Evolutionary conservation across 2,113 vertebrate genomes (phyloP).

Genomic region (Anseranas semipalmata): DNA sequence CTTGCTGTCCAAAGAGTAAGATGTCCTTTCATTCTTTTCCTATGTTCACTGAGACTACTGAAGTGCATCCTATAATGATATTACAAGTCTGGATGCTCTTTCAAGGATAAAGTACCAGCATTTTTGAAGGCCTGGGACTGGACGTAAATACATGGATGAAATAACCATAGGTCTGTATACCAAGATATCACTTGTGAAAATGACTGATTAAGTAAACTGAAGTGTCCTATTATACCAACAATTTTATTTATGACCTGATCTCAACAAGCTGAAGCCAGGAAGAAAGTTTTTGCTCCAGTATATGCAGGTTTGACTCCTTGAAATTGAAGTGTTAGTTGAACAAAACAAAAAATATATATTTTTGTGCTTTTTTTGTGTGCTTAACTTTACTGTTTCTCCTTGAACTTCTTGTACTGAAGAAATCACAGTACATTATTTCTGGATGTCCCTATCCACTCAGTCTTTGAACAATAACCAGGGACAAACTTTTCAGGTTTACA

Average conservation of each 20-base stretch:
- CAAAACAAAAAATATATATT: not conserved
- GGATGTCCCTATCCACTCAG: not conserved
- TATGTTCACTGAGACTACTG: not conserved
- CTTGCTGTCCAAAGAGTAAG: not conserved
- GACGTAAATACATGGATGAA: not conserved
- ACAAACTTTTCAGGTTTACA: not conserved
- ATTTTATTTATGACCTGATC: constrained; percentile 36
- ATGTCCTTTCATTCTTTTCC: not conserved
- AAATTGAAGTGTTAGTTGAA: constrained; percentile 33
- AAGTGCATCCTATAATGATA: not conserved
- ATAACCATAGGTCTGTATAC: not conserved
- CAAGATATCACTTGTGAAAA: no score
- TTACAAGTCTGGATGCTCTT: not conserved
- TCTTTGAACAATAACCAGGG: not conserved
- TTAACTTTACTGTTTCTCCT: constrained; percentile 2
- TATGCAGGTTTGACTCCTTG: constrained; percentile 29
- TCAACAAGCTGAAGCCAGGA: constrained; percentile 30
- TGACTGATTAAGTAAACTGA: not conserved
- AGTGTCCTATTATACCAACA: not conserved
- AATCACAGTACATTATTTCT: not conserved
- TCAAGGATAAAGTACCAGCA: not conserved
- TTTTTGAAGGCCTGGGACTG: not conserved
- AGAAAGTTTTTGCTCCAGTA: constrained; percentile 19
- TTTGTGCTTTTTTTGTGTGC: not conserved
- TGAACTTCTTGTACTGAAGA: not conserved